Conservation (phyloP, 2,888 invertebrate genomes). For the Brachylomia viminalis region DNA sequence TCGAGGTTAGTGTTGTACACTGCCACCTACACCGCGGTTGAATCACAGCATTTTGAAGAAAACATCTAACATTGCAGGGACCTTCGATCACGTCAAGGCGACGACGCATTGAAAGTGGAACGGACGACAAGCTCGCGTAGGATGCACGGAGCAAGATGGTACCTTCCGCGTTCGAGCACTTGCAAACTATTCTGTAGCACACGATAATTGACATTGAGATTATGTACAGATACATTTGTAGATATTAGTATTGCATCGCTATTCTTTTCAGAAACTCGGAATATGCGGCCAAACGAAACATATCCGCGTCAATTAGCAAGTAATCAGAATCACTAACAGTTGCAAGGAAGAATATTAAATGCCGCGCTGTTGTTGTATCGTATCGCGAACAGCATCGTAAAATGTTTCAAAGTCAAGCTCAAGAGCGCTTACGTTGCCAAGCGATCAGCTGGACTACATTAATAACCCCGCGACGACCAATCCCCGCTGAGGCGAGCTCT, state of each 20-base stretch:
- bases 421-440: constrained; percentile 55
- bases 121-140: constrained; percentile 56
- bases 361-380: constrained; percentile 1
- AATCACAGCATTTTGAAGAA: constrained; percentile 65
- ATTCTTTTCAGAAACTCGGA: constrained; percentile 2
- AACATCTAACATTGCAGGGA: constrained; percentile 58
- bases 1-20: constrained; percentile 58
- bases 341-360: constrained; percentile 28
- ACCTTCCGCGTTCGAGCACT: constrained; percentile 64
- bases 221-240: constrained; percentile 14
- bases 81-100: constrained; percentile 68
- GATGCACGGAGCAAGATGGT: constrained; percentile 54
- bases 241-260: constrained; percentile 19
- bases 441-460: constrained; percentile 55
- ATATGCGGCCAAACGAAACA: constrained; percentile 9
- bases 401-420: constrained; percentile 62
- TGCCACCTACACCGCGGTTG: constrained; percentile 58
- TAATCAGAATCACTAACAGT: constrained; percentile 18
- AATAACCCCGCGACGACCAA: constrained; percentile 51
- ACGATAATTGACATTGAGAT: constrained; percentile 51
- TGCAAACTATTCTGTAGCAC: constrained; percentile 1
- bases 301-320: constrained; percentile 29
- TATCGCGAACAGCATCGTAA: constrained; percentile 17
- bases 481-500: constrained; percentile 39
- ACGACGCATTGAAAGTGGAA: constrained; percentile 68